Conservation (phyloP, 2,888 invertebrate species). For the Epinotia brunnichana region DNA sequence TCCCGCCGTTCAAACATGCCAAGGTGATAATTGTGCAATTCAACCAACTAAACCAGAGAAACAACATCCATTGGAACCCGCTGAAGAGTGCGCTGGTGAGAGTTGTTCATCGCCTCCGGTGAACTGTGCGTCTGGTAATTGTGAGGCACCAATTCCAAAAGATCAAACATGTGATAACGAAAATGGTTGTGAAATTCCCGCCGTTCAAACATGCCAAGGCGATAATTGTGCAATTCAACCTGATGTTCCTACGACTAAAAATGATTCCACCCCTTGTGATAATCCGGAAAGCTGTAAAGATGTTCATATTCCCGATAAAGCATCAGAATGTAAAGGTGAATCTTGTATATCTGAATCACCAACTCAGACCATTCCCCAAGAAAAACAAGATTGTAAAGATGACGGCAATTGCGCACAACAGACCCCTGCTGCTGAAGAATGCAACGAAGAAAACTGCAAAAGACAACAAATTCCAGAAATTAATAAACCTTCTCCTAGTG, state of each 20-base stretch:
- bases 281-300: slow-evolving; percentile 49
- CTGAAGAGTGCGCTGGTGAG: slow-evolving; percentile 52
- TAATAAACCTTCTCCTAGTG: slow-evolving; percentile 51
- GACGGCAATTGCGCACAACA: slow-evolving; percentile 52
- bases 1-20: slow-evolving; percentile 52
- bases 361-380: not conserved
- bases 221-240: slow-evolving; percentile 51
- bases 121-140: slow-evolving; percentile 54
- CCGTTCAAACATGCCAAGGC: slow-evolving; percentile 54
- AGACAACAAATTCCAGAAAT: slow-evolving; percentile 55
- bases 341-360: slow-evolving; percentile 37
- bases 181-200: slow-evolving; percentile 44
- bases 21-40: slow-evolving; percentile 52
- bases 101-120: slow-evolving; percentile 51
- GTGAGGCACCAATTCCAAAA: slow-evolving; percentile 46
- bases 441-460: slow-evolving; percentile 63
- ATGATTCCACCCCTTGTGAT: slow-evolving; percentile 49
- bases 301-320: slow-evolving; percentile 44
- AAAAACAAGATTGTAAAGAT: slow-evolving; percentile 51
- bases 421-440: slow-evolving; percentile 52
- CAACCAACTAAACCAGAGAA: slow-evolving; percentile 7
- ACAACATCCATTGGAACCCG: slow-evolving; percentile 39
- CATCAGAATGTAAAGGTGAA: slow-evolving; percentile 50
- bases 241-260: slow-evolving; percentile 45
- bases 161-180: slow-evolving; percentile 48